phyloP scores from a whole-genome alignment of 2,113 vertebrate species.

The Cepphus grylle region DNA sequence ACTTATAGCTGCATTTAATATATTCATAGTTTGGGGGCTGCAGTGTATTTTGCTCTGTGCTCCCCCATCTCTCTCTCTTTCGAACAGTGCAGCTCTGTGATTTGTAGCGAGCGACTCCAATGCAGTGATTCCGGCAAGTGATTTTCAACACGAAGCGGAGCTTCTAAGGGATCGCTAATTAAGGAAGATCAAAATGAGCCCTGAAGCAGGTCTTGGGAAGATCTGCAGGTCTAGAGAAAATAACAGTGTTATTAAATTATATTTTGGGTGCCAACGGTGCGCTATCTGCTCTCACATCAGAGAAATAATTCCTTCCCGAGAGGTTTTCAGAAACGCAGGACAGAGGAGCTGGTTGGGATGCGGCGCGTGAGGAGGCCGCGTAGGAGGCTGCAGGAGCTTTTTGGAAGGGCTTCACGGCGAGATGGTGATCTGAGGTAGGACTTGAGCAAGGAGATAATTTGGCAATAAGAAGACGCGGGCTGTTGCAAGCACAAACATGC shows the following conservation, averaged over 20 bases:
- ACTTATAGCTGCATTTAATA: neutral
- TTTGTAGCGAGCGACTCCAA: neutral
- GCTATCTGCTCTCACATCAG: neutral
- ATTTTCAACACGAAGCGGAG: neutral
- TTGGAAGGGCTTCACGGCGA: neutral
- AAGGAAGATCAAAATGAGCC: constrained; percentile 33
- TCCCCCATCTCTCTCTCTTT: neutral
- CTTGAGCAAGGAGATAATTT: neutral
- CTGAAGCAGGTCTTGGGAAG: neutral
- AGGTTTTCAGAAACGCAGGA: neutral
- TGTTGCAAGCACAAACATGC: neutral
- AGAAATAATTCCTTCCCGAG: neutral
- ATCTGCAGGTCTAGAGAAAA: neutral
- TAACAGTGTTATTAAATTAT: neutral
- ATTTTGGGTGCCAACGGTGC: neutral
- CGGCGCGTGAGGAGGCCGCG: neutral
- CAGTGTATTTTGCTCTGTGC: neutral
- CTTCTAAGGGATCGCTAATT: constrained; percentile 17
- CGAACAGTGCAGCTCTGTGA: neutral
- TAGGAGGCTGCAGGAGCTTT: neutral
- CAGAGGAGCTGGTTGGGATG: neutral
- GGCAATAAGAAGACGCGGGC: neutral
- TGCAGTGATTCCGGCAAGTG: neutral
- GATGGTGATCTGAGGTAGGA: neutral
- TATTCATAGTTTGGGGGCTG: neutral